phyloP scores from a whole-genome alignment of 2,888 invertebrate species.

The Erpobdella octoculata region DNA sequence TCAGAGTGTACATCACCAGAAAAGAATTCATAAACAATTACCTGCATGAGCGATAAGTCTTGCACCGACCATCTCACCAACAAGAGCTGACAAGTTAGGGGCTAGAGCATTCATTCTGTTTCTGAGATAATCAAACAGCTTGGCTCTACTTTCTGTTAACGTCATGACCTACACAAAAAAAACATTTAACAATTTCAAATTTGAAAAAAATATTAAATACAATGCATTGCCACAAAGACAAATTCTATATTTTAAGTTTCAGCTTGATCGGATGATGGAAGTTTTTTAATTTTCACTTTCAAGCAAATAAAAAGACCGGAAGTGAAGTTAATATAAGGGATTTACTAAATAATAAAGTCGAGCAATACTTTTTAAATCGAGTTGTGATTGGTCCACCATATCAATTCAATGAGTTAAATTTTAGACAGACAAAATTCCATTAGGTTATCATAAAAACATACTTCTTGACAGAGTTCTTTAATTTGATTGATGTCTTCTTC shows the following conservation, averaged over 20 bases:
- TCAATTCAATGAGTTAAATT: background rate
- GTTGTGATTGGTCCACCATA: too few species aligned
- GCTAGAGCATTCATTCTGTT: slow-evolving; percentile 97
- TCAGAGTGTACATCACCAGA: too few species aligned
- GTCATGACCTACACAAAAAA: slow-evolving; percentile 63
- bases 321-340: too few species aligned
- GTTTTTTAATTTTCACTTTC: too few species aligned
- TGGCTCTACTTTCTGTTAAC: slow-evolving; percentile 78
- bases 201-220: too few species aligned
- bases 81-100: slow-evolving; percentile 86
- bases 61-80: slow-evolving; percentile 94
- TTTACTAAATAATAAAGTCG: too few species aligned
- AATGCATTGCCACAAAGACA: too few species aligned
- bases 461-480: slow-evolving; percentile 80
- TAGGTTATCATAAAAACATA: slow-evolving; percentile 35
- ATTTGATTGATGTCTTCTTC: slow-evolving; percentile 90
- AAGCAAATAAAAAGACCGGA: too few species aligned
- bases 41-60: slow-evolving; percentile 91
- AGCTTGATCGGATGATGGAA: too few species aligned
- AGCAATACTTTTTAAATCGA: too few species aligned
- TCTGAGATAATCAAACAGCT: slow-evolving; percentile 83
- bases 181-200: background rate
- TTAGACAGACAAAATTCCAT: background rate
- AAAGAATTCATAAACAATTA: too few species aligned
- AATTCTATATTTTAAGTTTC: background rate